Base-by-base conservation (phyloP, 2,113 vertebrate genomes). In the Bostrychus sinensis region DNA sequence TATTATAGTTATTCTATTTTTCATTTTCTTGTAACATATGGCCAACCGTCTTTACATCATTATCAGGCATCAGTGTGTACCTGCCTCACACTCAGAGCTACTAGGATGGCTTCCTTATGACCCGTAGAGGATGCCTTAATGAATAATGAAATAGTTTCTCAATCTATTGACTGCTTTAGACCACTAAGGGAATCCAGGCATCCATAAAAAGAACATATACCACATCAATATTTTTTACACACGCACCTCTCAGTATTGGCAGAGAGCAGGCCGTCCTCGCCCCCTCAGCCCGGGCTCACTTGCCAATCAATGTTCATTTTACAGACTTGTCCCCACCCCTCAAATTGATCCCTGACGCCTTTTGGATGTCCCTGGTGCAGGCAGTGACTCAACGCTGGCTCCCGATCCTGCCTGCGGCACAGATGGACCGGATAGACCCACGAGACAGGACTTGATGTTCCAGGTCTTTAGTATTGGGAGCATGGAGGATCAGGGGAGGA, bases 281-380 rank as follows among this genome's bases (percentile, higher is more conserved):
- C 53, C 36, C 43, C 37, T 46, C 43, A 75, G 55, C 64, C 30
- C 50, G 39, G 38, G 1, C 72, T 67, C 56, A 25, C 19, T 74
- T 80, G 80, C 79, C 81, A 66, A 88, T 89, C 76, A 76, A 70
- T 81, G 79, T 66, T 86, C 48, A 83, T 86, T 89, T 88, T 70
- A 78, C 76, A 82, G 70, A 54, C 73, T 88, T 77, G 64, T 80
- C 78, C 72, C 81, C 85, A 81, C 77, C 77, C 71, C 60, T 66
- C 19, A 0, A 77, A 83, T 84, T 79, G 81, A 86, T 87, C 83
- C 55, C 38, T 20, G 70, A 61, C 28, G 13, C 56, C 66, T 50
- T 23, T 48, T 32, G 59, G 66, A 77, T 70, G 71, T 86, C 68
- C 45, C 74, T 69, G 66, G 65, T 56, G 66, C 48, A 85, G 62